Evolutionary conservation across 2,113 vertebrate genomes (phyloP), one percentile per base, ranked within the genome.

Genomic region (Hucho hucho): DNA sequence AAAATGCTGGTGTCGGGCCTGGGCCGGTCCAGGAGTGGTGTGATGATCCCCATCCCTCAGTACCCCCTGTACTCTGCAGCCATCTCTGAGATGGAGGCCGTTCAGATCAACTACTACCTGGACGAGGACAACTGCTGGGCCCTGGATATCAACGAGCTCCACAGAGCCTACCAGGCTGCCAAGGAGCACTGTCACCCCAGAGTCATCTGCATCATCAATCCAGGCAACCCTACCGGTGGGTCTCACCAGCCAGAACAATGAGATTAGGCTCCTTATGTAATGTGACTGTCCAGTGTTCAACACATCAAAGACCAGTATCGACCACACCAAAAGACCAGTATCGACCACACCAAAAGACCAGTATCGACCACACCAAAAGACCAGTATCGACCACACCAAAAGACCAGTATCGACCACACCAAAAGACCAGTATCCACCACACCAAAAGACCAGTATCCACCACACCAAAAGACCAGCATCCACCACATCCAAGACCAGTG

Each of bases 41-140:
- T 96, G 56, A 92, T 98, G 91, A 95, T 98, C 83, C 93, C 97
- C 24, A 96, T 97, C 80, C 96, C 97, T 0, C 97, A 98, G 93
- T 98, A 98, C 84, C 97, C 97, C 0, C 93, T 98, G 7, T 98
- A 98, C 87, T 98, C 97, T 0, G 97, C 97, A 0, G 92, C 94
- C 0, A 73, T 98, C 75, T 90, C 96, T 0, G 96, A 98, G 74
- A 91, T 98, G 65, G 79, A 78, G 0, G 95, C 94, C 0, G 92
- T 94, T 66, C 96, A 98, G 86, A 86, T 98, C 80, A 91, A 92
- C 83, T 98, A 98, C 83, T 97, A 94, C 89, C 91, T 98, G 79
- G 95, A 95, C 0, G 97, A 98, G 83, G 95, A 95, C 0, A 87
- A 84, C 1, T 89, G 89, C 86, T 98, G 97, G 97, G 95, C 95